These are phyloP conservation scores for Piezodorus guildinii DNA, from an alignment of 1,140 invertebrate species.

Conservation along the genomic window DNA sequence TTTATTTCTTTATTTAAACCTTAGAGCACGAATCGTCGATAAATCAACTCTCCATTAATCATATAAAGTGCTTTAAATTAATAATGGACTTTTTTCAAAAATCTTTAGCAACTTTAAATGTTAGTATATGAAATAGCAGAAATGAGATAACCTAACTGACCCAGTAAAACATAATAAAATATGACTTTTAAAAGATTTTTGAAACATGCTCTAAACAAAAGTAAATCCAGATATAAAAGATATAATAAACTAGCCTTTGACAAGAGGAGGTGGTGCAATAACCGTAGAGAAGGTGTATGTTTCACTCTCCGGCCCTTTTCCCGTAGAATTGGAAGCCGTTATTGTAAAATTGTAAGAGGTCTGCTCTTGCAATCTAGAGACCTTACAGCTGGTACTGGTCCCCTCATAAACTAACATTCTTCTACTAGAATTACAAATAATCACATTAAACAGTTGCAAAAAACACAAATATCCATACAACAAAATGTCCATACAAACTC, in stretches of 20 bases:
- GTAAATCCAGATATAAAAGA: neutral
- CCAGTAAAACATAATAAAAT: too few species aligned
- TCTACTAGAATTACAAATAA: constrained; percentile 27
- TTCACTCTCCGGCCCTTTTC: constrained; percentile 62
- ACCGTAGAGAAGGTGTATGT: constrained; percentile 55
- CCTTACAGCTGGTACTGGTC: constrained; percentile 58
- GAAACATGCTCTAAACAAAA: too few species aligned
- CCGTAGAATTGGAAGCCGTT: constrained; percentile 68
- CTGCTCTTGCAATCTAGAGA: constrained; percentile 65
- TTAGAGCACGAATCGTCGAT: too few species aligned
- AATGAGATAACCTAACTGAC: too few species aligned
- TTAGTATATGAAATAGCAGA: too few species aligned
- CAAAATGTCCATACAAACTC: neutral
- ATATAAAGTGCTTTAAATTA: too few species aligned
- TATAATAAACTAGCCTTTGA: constrained; percentile 44
- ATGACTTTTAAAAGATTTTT: too few species aligned
- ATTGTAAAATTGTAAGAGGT: constrained; percentile 70
- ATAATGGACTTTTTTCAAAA: too few species aligned
- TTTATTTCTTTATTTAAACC: too few species aligned
- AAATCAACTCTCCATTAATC: too few species aligned
- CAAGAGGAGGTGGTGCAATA: constrained; percentile 60
- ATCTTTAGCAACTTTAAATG: too few species aligned
- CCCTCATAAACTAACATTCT: constrained; percentile 70
- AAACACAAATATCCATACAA: neutral
- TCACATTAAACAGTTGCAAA: neutral